Percentiles rank a stretch among this genome's conserved stretches.
Evolutionary conservation across 37 sponge, comb jelly and placozoan species (phyloP).

Genomic region (Halisarca cf. caerulea): DNA sequence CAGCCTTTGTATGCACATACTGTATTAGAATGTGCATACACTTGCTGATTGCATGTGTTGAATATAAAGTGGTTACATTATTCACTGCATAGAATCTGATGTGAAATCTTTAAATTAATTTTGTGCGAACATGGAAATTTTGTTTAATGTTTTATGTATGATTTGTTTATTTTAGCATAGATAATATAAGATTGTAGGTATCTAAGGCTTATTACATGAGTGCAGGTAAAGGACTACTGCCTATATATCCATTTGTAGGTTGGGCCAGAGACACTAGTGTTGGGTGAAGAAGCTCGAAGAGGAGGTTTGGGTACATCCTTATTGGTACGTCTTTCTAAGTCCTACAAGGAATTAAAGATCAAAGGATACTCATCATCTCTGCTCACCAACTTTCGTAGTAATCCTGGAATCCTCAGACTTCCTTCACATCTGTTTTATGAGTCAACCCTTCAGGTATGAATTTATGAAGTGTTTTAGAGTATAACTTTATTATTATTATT

Average conservation of each 20-base stretch:
- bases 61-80: neutral
- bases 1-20: no score
- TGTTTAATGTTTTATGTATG: no score
- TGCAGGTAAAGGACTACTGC: no score
- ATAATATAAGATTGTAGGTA: no score
- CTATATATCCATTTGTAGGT: conserved; percentile 34
- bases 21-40: no score
- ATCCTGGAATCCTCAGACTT: conserved; percentile 50
- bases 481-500: no score
- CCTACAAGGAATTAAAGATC: conserved; percentile 11
- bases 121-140: no score
- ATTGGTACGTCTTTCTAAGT: conserved; percentile 26
- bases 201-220: no score
- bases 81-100: no score
- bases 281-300: conserved; percentile 33
- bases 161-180: no score
- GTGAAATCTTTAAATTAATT: no score
- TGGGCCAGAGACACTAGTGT: conserved; percentile 50
- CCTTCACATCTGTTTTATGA: conserved; percentile 64
- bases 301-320: conserved; percentile 50
- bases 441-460: conserved; percentile 40
- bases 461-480: no score
- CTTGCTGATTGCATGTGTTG: neutral
- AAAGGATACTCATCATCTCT: conserved; percentile 32
- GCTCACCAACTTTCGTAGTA: conserved; percentile 66